Conservation (phyloP, 2,113 vertebrate genomes). For the Oxyruncus cristatus region DNA sequence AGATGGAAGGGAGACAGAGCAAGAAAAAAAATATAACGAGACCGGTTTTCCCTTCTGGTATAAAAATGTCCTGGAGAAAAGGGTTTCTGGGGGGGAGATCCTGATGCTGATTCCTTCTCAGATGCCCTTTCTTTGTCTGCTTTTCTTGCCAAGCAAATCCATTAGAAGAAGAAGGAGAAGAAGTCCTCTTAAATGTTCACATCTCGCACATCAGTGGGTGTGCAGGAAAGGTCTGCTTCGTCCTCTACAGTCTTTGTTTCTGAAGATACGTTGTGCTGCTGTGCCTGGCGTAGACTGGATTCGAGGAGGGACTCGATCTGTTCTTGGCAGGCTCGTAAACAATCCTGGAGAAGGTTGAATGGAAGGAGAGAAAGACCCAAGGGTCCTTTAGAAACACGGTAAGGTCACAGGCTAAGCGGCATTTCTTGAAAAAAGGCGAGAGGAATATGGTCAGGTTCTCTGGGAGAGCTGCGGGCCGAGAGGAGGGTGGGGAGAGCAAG, state of each 20-base stretch:
- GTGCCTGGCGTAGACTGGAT: constrained; percentile 93
- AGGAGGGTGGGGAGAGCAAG: neutral
- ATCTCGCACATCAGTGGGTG: constrained; percentile 94
- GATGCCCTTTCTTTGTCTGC: constrained; percentile 51
- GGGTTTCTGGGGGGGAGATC: constrained; percentile 55
- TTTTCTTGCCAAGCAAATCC: constrained; percentile 56
- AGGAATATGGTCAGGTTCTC: neutral
- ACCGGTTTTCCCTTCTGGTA: constrained; percentile 72
- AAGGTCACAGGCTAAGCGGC: neutral
- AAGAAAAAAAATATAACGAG: constrained; percentile 56
- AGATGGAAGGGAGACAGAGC: constrained; percentile 74
- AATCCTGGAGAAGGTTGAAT: constrained; percentile 80
- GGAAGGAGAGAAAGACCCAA: constrained; percentile 23
- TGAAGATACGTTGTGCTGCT: constrained; percentile 80
- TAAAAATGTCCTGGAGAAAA: constrained; percentile 65
- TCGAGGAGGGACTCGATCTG: constrained; percentile 97
- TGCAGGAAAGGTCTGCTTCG: constrained; percentile 90
- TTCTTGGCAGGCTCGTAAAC: constrained; percentile 96
- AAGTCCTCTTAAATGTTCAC: constrained; percentile 88
- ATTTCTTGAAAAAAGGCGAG: neutral
- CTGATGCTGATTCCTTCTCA: constrained; percentile 59
- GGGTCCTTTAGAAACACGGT: constrained; percentile 7
- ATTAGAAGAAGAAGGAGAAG: constrained; percentile 27
- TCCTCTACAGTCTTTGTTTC: constrained; percentile 90
- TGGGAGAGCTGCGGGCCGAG: neutral